Base-by-base conservation (phyloP, 2,888 invertebrate genomes). In the Ditylenchus weischeri region DNA sequence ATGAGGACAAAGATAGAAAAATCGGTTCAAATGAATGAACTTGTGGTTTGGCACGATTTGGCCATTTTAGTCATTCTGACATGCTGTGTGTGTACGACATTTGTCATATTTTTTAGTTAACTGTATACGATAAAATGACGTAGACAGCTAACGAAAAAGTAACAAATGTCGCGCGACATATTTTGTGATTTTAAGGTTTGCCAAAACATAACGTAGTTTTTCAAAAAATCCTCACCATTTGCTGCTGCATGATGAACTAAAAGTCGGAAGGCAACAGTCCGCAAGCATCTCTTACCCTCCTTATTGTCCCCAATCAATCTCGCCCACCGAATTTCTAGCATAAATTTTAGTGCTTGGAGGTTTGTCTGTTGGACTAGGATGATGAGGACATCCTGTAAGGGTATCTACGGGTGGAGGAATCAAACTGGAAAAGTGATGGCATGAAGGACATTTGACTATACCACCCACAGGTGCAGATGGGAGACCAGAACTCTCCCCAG, bases 241-340 rank as follows among this genome's bases (percentile, higher is more conserved):
- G 8, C 19, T n/a, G 19, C 51, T 3, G 15, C 23, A 18, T 18
- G 54, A 13, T 29, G 54, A 7, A 54, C 29, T 29, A 54, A 29
- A 54, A 54, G n/a, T 54, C 54, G 29, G 54, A 54, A 23, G 54
- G 54, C 54, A 54, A 10, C 54, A 54, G 8, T 23, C 54, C 54
- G 10, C 54, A 54, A 11, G 54, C 54, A 54, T 54, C 54, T 54
- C 54, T 54, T 1, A 54, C 54, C 54, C 54, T 54, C 10, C 54
- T 21, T 54, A 54, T 54, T 15, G 54, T 54, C 29, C 54, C 23
- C 21, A 54, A 29, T 54, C 54, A 23, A 54, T 54, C 21, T 21
- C 21, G 11, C 54, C 54, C 10, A 54, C n/a, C 29, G 54, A 54
- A n/a, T 54, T 54, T 18, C 13, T 21, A 21, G 54, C 21, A 54